A percentile compares a stretch with the other conserved stretches of the same genome.
phyloP scores from a whole-genome alignment of 2,113 vertebrate genomes.

The Anthoscopus minutus region DNA sequence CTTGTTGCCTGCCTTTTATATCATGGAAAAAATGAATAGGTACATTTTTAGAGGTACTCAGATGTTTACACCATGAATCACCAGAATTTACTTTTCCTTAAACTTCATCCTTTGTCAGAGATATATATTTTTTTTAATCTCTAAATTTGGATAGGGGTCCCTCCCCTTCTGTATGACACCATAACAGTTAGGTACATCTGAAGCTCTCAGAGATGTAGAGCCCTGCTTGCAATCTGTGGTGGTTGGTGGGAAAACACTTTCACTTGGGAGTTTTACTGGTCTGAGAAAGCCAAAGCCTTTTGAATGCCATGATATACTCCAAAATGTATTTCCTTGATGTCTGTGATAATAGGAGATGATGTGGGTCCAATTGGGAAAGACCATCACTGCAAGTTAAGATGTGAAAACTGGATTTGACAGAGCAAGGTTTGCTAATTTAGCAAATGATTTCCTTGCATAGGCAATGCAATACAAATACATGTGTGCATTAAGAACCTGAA shows the following conservation, averaged over 20 bases:
- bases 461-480: background rate
- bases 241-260: background rate
- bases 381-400: background rate
- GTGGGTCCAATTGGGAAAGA: background rate
- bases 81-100: background rate
- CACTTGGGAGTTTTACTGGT: background rate
- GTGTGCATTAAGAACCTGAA: background rate
- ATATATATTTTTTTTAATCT: background rate
- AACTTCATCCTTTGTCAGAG: background rate
- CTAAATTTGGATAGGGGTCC: background rate
- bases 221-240: background rate
- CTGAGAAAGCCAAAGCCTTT: background rate
- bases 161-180: background rate
- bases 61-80: background rate
- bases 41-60: background rate
- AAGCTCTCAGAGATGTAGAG: background rate
- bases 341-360: background rate
- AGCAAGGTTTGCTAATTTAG: slow-evolving; percentile 8
- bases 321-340: background rate
- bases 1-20: background rate
- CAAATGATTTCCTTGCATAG: slow-evolving; percentile 15
- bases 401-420: slow-evolving; percentile 12
- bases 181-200: background rate
- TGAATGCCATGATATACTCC: background rate
- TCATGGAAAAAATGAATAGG: background rate